Base-by-base conservation (phyloP, 2,888 invertebrate species). In the Netelia virgata region DNA sequence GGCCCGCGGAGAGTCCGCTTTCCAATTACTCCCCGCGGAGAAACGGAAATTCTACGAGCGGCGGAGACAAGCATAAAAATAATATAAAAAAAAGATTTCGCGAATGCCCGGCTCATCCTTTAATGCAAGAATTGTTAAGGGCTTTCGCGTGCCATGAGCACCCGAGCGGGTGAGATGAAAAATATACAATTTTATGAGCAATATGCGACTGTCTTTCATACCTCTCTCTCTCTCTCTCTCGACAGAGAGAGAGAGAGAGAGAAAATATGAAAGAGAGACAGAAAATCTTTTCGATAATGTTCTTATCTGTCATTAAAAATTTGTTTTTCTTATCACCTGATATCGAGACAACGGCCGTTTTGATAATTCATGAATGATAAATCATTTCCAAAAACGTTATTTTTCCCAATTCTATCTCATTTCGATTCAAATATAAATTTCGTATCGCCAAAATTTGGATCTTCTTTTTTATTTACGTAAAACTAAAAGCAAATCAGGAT, bases 11-110 rank as follows among this genome's bases (percentile, higher is more conserved):
- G 74, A n/a, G 20, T 69, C 53, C 23, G 47, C 47, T 74, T 69
- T 61, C 70, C 53, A 69, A 78, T 78, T 69, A 74, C 63, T 74
- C 69, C 63, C 74, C 55, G 10, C 61, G 47, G 82, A 73, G 78
- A 78, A 53, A 57, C 70, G 66, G 41, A 61, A 66, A 76, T 76
- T 82, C 59, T 66, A 72, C 59, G 57, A 50, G 50, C 14, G n/a
- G 23, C n/a, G 68, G 20, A 23, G 41, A 76, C 68, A 53, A 14
- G 9, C 50, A 43, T n/a, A 69, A 75, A 68, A 70, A 82, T 28
- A 68, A 57, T 9, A 57, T 16, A 57, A n/a, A 18, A 57, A 57
- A 57, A 57, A 57, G 18, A 16, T 18, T 28, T 28, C 28, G 8
- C 57, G 57, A 18, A n/a, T 16, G 18, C 14, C 47, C 57, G 18